Base-by-base conservation (phyloP, 2,888 invertebrate genomes). In the Frankliniella fusca region DNA sequence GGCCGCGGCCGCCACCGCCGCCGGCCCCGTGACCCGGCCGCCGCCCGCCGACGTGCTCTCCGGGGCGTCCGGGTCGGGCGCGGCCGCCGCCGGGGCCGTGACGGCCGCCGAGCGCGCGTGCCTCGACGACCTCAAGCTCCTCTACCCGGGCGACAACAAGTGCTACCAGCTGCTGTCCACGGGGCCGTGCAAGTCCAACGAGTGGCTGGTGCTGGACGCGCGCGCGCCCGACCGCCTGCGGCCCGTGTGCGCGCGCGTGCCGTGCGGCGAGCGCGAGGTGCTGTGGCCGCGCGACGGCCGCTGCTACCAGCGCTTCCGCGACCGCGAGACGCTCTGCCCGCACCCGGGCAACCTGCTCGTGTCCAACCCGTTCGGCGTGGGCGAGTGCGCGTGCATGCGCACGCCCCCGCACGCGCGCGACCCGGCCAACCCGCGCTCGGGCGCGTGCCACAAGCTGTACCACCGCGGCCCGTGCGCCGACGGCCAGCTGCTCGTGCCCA, bases 151-250 rank as follows among this genome's bases (percentile, higher is more conserved):
- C 82, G 80, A 83, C 61, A 81, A 81, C 15, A 80, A 80, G 80
- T 84, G 84, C 27, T 80, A 84, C 27, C 28, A 81, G 27, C 81
- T 84, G 9, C 82, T 83, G 27, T 81, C 61, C n/a, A 50, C 81
- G 23, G 83, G 83, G n/a, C 82, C 83, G 15, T 84, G 84, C 49
- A 80, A 76, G 12, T 80, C 83, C 28, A 81, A 79, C 18, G 82
- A 84, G 79, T 83, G 84, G 84, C 81, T 84, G n/a, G 83, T 84
- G 3, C 81, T 84, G 61, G 84, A 84, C 81, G 23, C 80, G 48
- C 23, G 61, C 9, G 48, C 80, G 23, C 82, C 82, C 18, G 81
- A 80, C 12, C 70, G 70, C 70, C 70, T 83, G 20, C 18, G 76
- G 80, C 80, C 82, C 18, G 81, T 82, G 38, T 85, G 85, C 83